Percentiles rank a stretch among this genome's conserved stretches.
Evolutionary conservation across 2,113 vertebrate species (phyloP).

Genomic region (Alaudala cheleensis): DNA sequence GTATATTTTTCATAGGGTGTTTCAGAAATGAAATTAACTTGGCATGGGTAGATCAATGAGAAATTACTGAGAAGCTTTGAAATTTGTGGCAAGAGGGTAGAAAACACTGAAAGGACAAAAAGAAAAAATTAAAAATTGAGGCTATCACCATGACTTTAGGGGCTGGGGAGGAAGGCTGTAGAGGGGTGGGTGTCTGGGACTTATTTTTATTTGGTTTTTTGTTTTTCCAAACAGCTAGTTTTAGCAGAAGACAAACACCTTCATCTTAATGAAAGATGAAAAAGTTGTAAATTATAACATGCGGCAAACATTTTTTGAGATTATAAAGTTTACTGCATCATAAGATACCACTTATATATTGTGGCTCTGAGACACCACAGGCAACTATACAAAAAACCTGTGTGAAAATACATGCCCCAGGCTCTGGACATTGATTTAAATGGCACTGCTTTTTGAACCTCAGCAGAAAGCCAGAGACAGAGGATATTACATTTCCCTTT

Average conservation of each 20-base stretch:
- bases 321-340: background rate
- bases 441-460: background rate
- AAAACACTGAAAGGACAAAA: background rate
- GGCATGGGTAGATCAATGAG: background rate
- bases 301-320: background rate
- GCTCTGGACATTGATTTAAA: background rate
- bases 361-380: background rate
- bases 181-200: background rate
- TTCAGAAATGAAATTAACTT: background rate
- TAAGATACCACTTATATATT: background rate
- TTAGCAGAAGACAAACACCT: background rate
- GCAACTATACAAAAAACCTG: background rate
- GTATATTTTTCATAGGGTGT: background rate
- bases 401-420: background rate
- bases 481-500: background rate
- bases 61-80: background rate
- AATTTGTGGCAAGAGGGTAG: background rate
- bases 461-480: background rate
- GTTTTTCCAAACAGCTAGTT: background rate
- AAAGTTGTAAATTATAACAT: background rate
- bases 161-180: too few species aligned
- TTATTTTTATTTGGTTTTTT: background rate
- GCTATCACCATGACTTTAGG: background rate
- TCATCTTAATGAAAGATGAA: background rate
- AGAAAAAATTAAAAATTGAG: background rate